Conservation (phyloP, 2,113 vertebrate species). For the Brachionichthys hirsutus region DNA sequence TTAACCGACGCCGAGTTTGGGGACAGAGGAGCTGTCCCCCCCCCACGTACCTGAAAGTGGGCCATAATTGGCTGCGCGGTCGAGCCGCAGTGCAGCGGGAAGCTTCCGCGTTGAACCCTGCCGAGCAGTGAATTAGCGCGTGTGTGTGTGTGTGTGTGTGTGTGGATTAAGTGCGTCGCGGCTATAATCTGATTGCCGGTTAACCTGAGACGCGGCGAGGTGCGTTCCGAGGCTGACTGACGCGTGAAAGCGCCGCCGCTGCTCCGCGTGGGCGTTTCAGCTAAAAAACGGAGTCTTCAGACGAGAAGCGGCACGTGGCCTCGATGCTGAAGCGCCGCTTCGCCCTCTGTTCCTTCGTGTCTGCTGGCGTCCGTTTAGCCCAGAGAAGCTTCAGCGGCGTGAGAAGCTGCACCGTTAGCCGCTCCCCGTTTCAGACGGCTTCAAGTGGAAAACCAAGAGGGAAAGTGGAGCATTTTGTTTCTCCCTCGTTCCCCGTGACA, state of each 20-base stretch:
- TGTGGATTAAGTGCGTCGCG: conserved; percentile 35
- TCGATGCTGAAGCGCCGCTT: conserved; percentile 44
- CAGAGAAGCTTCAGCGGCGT: conserved; percentile 42
- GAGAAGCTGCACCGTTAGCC: conserved; percentile 15
- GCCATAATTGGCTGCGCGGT: conserved; percentile 49
- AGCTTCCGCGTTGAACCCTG: conserved; percentile 39
- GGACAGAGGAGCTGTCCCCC: too few species aligned
- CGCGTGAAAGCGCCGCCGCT: conserved; percentile 57
- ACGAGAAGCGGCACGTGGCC: conserved; percentile 32
- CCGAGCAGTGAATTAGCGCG: conserved; percentile 45
- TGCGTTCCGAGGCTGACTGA: conserved; percentile 51
- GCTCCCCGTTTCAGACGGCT: conserved; percentile 8
- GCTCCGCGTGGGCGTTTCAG: conserved; percentile 38
- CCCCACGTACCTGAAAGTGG: conserved; percentile 62
- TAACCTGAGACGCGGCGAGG: conserved; percentile 48
- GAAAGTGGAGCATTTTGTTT: conserved; percentile 60
- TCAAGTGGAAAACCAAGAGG: conserved; percentile 17
- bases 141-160: conserved; percentile 1
- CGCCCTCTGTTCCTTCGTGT: conserved; percentile 45
- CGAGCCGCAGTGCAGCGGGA: conserved; percentile 58
- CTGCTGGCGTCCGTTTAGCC: conserved; percentile 43
- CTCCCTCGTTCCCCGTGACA: conserved; percentile 65
- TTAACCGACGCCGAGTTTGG: too few species aligned
- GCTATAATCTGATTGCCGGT: conserved; percentile 53
- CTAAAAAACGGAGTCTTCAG: conserved; percentile 38